phyloP scores from a whole-genome alignment of 2,888 invertebrate genomes.

The Tetranychus truncatus region DNA sequence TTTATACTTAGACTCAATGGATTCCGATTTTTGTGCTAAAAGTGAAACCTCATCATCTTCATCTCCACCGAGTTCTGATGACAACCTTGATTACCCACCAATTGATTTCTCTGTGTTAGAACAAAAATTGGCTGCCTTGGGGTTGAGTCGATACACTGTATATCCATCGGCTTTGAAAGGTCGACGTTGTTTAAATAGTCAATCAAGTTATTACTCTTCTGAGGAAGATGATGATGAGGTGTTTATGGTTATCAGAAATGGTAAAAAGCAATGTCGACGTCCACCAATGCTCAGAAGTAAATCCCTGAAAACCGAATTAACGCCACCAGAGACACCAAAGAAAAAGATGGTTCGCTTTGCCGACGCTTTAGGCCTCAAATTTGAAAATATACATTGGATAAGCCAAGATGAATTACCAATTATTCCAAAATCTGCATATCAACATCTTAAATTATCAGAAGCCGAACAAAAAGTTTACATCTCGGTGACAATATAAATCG shows the following conservation, averaged over 20 bases:
- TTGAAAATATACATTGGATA: conserved; percentile 50
- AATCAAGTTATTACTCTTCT: not conserved
- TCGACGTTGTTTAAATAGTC: not conserved
- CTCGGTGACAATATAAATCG: too few species aligned
- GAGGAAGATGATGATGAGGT: not conserved
- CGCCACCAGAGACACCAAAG: conserved; percentile 68
- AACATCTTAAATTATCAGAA: conserved; percentile 41
- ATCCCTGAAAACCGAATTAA: conserved; percentile 72
- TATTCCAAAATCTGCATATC: conserved; percentile 62
- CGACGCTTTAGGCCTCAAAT: conserved; percentile 74
- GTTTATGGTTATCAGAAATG: not conserved
- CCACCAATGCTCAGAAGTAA: conserved; percentile 44
- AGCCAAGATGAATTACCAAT: conserved; percentile 37
- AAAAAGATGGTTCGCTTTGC: conserved; percentile 91
- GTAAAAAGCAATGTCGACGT: not conserved
- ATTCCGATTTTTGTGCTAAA: not conserved
- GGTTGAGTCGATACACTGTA: not conserved
- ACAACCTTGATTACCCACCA: not conserved
- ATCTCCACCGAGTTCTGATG: not conserved
- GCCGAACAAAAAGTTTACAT: not conserved
- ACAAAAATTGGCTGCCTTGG: not conserved
- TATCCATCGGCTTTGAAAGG: not conserved
- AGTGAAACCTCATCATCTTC: not conserved
- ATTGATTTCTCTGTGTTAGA: not conserved
- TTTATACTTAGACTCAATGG: too few species aligned